Base-by-base conservation (phyloP, 2,888 invertebrate species). In the Shargacucullia verbasci region DNA sequence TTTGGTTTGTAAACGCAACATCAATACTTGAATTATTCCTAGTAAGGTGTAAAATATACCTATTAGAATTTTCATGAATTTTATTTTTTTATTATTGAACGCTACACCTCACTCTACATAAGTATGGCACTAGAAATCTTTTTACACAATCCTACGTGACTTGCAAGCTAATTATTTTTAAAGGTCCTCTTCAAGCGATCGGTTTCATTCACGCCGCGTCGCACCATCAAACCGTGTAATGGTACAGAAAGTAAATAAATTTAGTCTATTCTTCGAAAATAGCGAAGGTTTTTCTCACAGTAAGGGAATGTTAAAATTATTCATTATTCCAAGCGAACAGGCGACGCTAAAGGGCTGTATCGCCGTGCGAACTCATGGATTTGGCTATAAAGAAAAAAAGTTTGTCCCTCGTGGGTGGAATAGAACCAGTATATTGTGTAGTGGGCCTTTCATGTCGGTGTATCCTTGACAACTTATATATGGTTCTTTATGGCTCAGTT, bases 181-280 rank as follows among this genome's bases (percentile, higher is more conserved):
- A 65, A 62, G 37, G 11, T 37, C n/a, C 25, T 20, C 29, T 29
- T 29, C 29, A 29, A 56, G 35, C 43, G 43, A 48, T 49, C 40
- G 12, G 54, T 44, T 57, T 50, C 50, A 71, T 73, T 78, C 67
- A 49, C 49, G 45, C 63, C 54, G 60, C 65, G 70, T 70, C 64
- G 70, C 60, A 37, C 53, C 73, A 74, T 80, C 76, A 71, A 72
- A 58, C 72, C 46, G 78, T 70, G 70, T 68, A 79, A 81, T 81
- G 79, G 70, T 39, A 74, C 50, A 77, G 76, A 80, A 80, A 67
- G 71, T 73, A 77, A 80, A 79, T 79, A 78, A 71, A 78, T 77
- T 72, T 65, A 59, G 49, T 48, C 59, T 65, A 63, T 73, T 58
- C 53, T 68, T 38, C 45, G 56, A 40, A 25, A 48, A 54, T 25